phyloP scores from a whole-genome alignment of 2,888 invertebrate genomes.

The Eupithecia insigniata region DNA sequence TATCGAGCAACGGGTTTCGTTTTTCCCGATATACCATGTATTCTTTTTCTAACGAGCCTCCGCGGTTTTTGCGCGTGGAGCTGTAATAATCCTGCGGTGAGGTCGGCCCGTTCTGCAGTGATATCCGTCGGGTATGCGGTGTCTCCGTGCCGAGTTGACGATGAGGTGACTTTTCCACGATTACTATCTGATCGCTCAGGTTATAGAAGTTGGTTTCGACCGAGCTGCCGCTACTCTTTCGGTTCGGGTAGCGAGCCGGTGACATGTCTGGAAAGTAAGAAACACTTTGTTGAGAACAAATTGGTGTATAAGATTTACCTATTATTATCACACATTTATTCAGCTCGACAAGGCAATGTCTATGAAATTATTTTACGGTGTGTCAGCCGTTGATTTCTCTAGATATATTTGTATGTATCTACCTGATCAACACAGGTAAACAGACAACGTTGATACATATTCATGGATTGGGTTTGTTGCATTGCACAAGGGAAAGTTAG shows the following conservation, averaged over 20 bases:
- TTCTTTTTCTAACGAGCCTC: constrained; percentile 83
- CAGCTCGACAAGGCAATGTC: background rate
- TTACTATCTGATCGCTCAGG: constrained; percentile 85
- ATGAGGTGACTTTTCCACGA: constrained; percentile 84
- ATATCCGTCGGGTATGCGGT: constrained; percentile 74
- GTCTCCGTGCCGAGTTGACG: constrained; percentile 70
- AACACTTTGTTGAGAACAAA: constrained; percentile 24
- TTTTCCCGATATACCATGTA: constrained; percentile 86
- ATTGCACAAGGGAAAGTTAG: constrained; percentile 49
- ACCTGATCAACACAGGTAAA: constrained; percentile 39
- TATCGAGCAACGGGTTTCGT: constrained; percentile 88
- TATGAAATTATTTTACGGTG: background rate
- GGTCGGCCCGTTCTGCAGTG: constrained; percentile 72
- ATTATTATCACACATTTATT: background rate
- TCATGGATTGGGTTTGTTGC: constrained; percentile 38
- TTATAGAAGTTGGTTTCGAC: constrained; percentile 88
- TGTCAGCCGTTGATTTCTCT: background rate
- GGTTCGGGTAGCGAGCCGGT: constrained; percentile 85
- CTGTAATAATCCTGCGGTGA: constrained; percentile 80
- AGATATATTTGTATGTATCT: background rate
- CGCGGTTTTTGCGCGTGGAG: constrained; percentile 77
- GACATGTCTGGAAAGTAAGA: constrained; percentile 84
- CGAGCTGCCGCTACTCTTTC: constrained; percentile 86
- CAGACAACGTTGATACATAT: constrained; percentile 45
- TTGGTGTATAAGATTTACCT: constrained; percentile 10